Evolutionary conservation across 2,888 invertebrate species (phyloP), one percentile per base, ranked within the genome.

Genomic region (Tortrix viridana): DNA sequence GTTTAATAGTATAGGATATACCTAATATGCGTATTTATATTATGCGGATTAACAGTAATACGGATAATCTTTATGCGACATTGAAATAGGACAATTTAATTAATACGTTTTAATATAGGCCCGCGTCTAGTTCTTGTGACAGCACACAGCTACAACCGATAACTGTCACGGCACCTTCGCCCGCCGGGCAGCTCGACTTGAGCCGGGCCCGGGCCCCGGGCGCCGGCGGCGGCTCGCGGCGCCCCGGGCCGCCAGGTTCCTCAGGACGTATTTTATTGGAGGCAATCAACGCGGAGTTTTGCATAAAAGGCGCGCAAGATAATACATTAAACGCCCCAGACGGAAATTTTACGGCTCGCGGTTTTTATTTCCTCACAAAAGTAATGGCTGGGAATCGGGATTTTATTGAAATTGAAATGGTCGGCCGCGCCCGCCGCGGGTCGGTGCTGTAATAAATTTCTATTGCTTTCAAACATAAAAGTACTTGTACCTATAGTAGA

Each of bases 181-280:
- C n/a, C n/a, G n/a, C n/a, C n/a, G n/a, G n/a, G n/a, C n/a, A n/a
- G n/a, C n/a, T n/a, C n/a, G n/a, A n/a, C n/a, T n/a, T n/a, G n/a
- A n/a, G n/a, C n/a, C n/a, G n/a, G n/a, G n/a, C n/a, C 3, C 3
- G 4, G 23, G 23, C 2, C 5, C 5, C 23, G 5, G 23, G 23
- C 1, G 1, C 3, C 4, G 3, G 2, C 23, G 23, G 5, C 1
- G 23, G 1, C 23, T 26, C 5, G 6, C 7, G 6, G 5, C 23
- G 6, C 6, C 23, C 1, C 23, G 6, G 23, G 1, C 7, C 7
- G 60, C 55, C 48, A 54, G 50, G 55, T 32, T 61, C 60, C 55
- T 54, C 54, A 55, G 55, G 48, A 61, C 60, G 60, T 61, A 55
- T 61, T 61, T 61, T 61, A 61, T 55, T 61, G 60, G 55, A 61